phyloP scores from a whole-genome alignment of 2,113 vertebrate genomes.

The Trogon melanurus region DNA sequence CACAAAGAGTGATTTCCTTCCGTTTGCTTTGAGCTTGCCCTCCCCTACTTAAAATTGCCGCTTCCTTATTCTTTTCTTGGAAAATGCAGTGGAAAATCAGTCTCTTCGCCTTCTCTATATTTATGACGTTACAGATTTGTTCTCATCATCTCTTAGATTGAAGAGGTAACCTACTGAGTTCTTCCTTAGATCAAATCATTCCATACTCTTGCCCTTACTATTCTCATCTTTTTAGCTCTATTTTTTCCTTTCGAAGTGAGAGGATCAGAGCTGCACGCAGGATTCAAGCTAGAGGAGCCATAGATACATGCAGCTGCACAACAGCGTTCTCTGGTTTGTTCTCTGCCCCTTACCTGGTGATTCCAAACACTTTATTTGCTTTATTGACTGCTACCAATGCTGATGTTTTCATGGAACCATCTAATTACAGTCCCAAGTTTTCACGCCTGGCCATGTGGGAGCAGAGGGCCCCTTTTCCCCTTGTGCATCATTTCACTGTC shows the following conservation, averaged over 20 bases:
- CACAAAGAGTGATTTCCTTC: slow-evolving; percentile 46
- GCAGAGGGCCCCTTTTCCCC: background rate
- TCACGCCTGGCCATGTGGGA: background rate
- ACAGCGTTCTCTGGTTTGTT: background rate
- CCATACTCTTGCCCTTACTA: background rate
- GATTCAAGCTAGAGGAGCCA: background rate
- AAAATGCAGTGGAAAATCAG: background rate
- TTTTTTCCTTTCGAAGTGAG: background rate
- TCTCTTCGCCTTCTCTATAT: background rate
- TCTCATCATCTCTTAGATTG: background rate
- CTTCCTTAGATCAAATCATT: background rate
- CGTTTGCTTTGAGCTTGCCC: background rate
- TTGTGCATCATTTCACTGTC: background rate
- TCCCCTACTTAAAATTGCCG: background rate
- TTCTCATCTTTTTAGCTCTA: background rate
- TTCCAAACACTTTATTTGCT: background rate
- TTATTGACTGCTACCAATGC: background rate
- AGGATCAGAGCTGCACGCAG: background rate
- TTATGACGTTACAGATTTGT: background rate
- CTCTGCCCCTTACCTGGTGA: background rate
- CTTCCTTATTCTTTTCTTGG: background rate
- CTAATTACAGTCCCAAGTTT: background rate
- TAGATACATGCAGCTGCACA: background rate
- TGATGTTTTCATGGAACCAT: background rate
- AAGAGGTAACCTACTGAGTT: background rate